phyloP scores from a whole-genome alignment of 2,888 invertebrate genomes.

The Euproctis similis region DNA sequence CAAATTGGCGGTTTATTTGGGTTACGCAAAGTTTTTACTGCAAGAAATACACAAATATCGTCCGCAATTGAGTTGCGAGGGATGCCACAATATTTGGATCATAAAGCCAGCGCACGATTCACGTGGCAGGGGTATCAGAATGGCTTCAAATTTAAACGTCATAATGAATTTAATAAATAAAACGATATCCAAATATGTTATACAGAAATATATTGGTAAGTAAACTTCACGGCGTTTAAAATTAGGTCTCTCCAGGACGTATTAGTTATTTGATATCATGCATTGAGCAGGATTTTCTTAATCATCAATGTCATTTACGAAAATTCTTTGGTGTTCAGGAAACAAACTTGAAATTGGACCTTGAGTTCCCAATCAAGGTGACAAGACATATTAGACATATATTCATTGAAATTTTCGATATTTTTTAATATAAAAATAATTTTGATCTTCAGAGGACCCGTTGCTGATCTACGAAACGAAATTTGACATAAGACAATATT shows the following conservation, averaged over 20 bases:
- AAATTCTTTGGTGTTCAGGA: too few relatives aligned
- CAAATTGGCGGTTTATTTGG: slow-evolving; percentile 47
- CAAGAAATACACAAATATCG: slow-evolving; percentile 75
- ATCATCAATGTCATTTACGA: too few relatives aligned
- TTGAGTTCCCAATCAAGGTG: too few relatives aligned
- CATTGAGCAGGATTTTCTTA: too few relatives aligned
- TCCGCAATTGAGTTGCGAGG: slow-evolving; percentile 83
- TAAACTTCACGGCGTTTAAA: too few relatives aligned
- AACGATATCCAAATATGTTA: slow-evolving; percentile 81
- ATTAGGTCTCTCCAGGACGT: too few relatives aligned
- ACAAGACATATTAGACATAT: too few relatives aligned
- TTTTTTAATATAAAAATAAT: too few relatives aligned
- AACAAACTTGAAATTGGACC: too few relatives aligned
- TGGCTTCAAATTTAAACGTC: slow-evolving; percentile 83
- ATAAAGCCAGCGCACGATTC: slow-evolving; percentile 90
- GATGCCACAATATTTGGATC: slow-evolving; percentile 91
- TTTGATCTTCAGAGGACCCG: slow-evolving; percentile 80
- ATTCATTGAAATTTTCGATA: too few relatives aligned
- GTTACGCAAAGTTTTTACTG: slow-evolving; percentile 73
- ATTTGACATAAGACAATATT: slow-evolving; percentile 94
- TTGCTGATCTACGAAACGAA: slow-evolving; percentile 88
- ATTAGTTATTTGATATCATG: too few relatives aligned
- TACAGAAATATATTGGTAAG: slow-evolving; percentile 93
- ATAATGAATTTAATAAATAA: slow-evolving; percentile 79
- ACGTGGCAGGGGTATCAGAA: slow-evolving; percentile 87